A percentile compares a stretch with the other conserved stretches of the same genome.
Conservation (phyloP, 2,113 vertebrate genomes). For the Syngnathus scovelli region DNA sequence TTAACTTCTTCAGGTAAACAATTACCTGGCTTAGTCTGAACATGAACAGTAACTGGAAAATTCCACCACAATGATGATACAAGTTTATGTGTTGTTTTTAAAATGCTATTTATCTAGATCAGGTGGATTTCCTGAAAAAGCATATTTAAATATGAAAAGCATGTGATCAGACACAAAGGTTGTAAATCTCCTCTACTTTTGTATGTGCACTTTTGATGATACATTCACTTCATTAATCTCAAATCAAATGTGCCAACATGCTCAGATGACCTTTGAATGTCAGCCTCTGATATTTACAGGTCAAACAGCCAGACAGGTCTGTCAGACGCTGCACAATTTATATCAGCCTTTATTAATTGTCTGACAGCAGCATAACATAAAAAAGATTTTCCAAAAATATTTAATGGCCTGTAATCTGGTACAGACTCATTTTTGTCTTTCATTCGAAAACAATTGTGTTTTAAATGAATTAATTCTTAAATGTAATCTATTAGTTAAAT, state of each 20-base stretch:
- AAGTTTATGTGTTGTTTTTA: neutral
- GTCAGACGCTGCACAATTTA: constrained; percentile 21
- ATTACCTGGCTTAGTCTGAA: neutral
- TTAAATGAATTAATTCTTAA: neutral
- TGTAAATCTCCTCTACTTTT: neutral
- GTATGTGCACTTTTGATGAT: constrained; percentile 2
- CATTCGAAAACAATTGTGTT: neutral
- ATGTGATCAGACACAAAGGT: neutral
- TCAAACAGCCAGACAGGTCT: constrained; percentile 42
- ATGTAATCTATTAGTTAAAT: neutral
- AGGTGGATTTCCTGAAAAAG: neutral
- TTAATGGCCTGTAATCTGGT: neutral
- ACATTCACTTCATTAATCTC: constrained; percentile 4
- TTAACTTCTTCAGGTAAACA: neutral
- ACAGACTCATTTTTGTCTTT: neutral
- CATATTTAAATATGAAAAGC: neutral
- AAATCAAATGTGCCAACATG: constrained; percentile 34
- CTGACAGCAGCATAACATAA: neutral
- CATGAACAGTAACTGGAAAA: neutral
- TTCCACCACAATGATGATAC: neutral
- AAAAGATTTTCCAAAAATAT: neutral
- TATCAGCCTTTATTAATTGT: constrained; percentile 14
- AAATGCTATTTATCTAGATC: neutral
- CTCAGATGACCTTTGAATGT: constrained; percentile 67
- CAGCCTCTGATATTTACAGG: constrained; percentile 57